phyloP scores from a whole-genome alignment of 2,113 vertebrate genomes.

The Sigmodon hispidus region DNA sequence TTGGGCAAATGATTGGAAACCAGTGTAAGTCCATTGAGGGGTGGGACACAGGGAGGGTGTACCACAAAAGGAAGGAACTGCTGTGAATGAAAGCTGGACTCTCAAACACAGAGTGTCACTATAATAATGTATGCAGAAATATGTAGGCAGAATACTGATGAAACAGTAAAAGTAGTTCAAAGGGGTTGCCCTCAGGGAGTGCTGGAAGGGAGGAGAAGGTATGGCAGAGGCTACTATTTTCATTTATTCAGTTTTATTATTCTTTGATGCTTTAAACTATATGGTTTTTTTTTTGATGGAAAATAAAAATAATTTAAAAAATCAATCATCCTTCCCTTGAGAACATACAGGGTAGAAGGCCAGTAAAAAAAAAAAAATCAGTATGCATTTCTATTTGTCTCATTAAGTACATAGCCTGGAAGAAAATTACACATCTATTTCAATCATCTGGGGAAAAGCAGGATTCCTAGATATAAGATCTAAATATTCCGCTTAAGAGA shows the following conservation, averaged over 20 bases:
- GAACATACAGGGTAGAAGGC: constrained; percentile 25
- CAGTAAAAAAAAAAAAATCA: constrained; percentile 32
- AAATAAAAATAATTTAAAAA: constrained; percentile 64
- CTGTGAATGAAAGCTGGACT: background rate
- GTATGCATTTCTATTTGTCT: constrained; percentile 45
- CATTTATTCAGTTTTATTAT: constrained; percentile 19
- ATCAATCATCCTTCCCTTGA: constrained; percentile 50
- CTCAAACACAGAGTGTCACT: background rate
- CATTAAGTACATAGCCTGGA: constrained; percentile 36
- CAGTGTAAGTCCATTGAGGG: background rate
- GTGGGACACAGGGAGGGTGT: too few species aligned
- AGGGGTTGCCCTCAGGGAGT: background rate
- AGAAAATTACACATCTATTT: constrained; percentile 24
- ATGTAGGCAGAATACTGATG: background rate
- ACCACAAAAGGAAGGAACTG: background rate
- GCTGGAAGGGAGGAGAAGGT: background rate
- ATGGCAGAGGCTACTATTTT: background rate
- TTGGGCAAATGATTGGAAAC: background rate
- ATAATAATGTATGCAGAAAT: constrained; percentile 36
- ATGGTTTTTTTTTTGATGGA: constrained; percentile 34
- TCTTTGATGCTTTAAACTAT: constrained; percentile 18
- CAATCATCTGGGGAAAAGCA: background rate
- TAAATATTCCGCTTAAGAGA: background rate
- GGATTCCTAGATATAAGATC: background rate
- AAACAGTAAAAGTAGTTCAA: background rate